phyloP scores from a whole-genome alignment of 1,140 invertebrate species.

The Prorops nasuta region DNA sequence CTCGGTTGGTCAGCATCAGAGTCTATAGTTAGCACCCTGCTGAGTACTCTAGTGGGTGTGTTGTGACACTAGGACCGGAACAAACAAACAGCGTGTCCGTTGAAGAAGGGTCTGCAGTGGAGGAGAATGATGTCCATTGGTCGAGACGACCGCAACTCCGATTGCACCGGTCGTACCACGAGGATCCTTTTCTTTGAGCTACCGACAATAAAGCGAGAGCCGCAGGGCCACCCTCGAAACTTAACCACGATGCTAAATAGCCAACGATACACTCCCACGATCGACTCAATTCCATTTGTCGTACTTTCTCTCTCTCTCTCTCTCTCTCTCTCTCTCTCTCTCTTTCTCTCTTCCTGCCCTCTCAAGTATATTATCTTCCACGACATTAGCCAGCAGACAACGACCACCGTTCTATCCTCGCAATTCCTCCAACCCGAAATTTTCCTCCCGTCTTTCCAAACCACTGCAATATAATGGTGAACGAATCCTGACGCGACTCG shows the following conservation, averaged over 20 bases:
- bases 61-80: constrained; percentile 46
- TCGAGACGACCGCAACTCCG: constrained; percentile 36
- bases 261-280: constrained; percentile 34
- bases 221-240: constrained; percentile 23
- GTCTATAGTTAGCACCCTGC: constrained; percentile 45
- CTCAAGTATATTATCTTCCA: constrained; percentile 18
- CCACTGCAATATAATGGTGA: no score
- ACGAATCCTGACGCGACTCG: no score
- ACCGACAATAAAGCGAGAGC: constrained; percentile 30
- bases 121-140: constrained; percentile 34
- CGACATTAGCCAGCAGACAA: constrained; percentile 26
- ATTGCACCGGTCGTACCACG: not conserved
- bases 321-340: constrained; percentile 2
- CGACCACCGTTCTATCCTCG: no score
- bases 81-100: constrained; percentile 48
- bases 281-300: constrained; percentile 23
- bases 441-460: no score
- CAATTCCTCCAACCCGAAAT: no score
- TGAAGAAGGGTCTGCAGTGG: constrained; percentile 20
- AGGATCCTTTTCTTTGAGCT: constrained; percentile 1
- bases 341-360: constrained; percentile 2
- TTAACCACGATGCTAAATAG: constrained; percentile 33
- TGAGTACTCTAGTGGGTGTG: constrained; percentile 44
- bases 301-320: not conserved
- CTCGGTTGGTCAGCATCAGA: constrained; percentile 37